Conservation (phyloP, 2,888 invertebrate species). For the Hymenopus coronatus region DNA sequence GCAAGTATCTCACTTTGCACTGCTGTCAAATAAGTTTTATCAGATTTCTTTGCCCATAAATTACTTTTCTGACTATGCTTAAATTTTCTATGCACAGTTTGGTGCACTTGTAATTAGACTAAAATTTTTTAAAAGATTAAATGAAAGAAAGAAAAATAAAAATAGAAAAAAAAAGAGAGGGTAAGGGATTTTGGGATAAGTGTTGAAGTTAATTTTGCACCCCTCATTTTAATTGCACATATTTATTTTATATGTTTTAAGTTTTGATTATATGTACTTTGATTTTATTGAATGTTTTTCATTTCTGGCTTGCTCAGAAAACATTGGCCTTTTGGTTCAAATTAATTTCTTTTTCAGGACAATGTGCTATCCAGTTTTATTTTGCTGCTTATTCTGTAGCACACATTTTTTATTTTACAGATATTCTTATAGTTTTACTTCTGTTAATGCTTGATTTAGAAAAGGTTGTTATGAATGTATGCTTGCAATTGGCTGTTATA, state of each 20-base stretch:
- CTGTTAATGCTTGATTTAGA: slow-evolving; percentile 9
- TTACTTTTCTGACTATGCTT: neutral
- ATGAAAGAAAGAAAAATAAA: neutral
- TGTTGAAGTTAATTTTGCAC: neutral
- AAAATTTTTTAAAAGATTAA: neutral
- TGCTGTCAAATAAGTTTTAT: neutral
- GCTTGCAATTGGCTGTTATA: neutral
- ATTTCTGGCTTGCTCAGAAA: slow-evolving; percentile 6
- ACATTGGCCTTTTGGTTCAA: neutral
- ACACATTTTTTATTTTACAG: neutral
- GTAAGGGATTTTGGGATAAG: neutral
- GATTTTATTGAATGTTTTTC: neutral
- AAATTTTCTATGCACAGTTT: neutral
- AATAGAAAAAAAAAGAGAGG: neutral
- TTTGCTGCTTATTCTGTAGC: slow-evolving; percentile 21
- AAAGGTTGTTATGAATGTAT: slow-evolving; percentile 7
- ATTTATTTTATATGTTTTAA: neutral
- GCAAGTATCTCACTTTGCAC: neutral
- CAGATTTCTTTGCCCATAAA: neutral
- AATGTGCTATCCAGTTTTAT: slow-evolving; percentile 6
- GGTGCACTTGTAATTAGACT: neutral
- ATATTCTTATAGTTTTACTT: slow-evolving; percentile 7
- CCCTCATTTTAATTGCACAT: neutral
- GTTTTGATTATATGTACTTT: neutral
- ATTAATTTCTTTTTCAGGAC: slow-evolving; percentile 17